Evolutionary conservation across 1,140 invertebrate genomes (phyloP), one percentile per base, ranked within the genome.

Genomic region (Heliconius eleuchia): DNA sequence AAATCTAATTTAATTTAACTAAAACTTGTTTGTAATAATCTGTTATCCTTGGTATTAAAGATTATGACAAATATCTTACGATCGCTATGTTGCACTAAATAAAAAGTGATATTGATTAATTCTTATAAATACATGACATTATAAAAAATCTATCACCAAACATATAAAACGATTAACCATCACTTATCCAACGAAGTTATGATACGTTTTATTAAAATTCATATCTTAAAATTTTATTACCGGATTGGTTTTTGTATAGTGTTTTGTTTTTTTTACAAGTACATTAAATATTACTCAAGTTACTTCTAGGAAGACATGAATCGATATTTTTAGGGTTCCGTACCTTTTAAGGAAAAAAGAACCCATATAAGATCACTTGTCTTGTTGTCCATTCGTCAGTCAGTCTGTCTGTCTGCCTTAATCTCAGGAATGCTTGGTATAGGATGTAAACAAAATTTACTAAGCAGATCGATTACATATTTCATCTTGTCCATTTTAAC

Each of bases 131-230:
- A 27, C 60, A 66, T 30, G 11, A 30, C 11, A 66, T 16, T 30
- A 52, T 30, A 66, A 66, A 66, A 66, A 30, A 66, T 66, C 23
- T 30, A 66, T 27, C 60, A 30, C 11, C 27, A 30, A 66, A 66
- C 60, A 4, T 66, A 30, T 66, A 66, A 66, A 66, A 66, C 60
- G 60, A 66, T 66, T 66, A 66, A 30, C 60, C 60, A 66, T 66
- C 60, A 66, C 60, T 66, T 66, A 66, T 27, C 27, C 60, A 66
- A 3, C n/a, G 6, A 27, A 16, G 60, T 66, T 66, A 27, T 66
- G 30, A 66, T 66, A 66, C 19, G 2, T 66, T 66, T 66, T 30
- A 66, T 66, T 30, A 66, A 27, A 8, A 30, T 66, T 66, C n/a
- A 57, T 57, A 57, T 57, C 55, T 57, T 57, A 9, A n/a, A n/a